Evolutionary conservation across 2,113 vertebrate genomes (phyloP), one percentile per base, ranked within the genome.

Genomic region (Hemiprocne comata): DNA sequence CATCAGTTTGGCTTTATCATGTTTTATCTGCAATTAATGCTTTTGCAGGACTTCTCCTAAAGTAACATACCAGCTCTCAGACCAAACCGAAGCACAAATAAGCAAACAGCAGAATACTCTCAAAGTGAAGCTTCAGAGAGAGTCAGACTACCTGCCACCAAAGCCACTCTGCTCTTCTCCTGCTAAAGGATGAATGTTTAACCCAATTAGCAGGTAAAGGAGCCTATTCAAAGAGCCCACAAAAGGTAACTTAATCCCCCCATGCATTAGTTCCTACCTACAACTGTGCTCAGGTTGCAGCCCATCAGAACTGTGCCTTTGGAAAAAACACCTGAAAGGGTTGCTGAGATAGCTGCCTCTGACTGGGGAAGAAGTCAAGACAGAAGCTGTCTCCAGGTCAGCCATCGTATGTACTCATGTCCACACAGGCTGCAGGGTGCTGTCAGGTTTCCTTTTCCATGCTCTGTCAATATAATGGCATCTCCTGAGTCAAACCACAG

Each of bases 361-460:
- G 15, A 38, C 7, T 60, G 1, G 5, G 44, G 51, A 51, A 51
- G 24, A 11, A 28, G 48, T 15, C 34, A n/a, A 25, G 54, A 40
- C 13, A 7, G 11, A 2, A 4, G n/a, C 24, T 34, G 44, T 16
- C 29, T 19, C 46, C 11, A 16, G 9, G 13, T 13, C 3, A 55
- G 18, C 34, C n/a, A 2, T 3, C 5, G 2, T 0, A 10, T 2
- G 1, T 10, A 18, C 50, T 26, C 28, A 11, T 26, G n/a, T 18
- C 6, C 7, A 17, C 0, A 29, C 25, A 5, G 33, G 15, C 40
- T 33, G 7, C 0, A 15, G 33, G 55, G 36, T 19, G 40, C 40
- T 42, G 40, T 42, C 40, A 42, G 40, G 40, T 42, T 42, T 42
- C 40, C 40, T 42, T 42, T 42, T 26, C 48, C 40, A 34, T 4